These are phyloP conservation scores for Ostrea edulis DNA, from an alignment of 1,140 invertebrate species.

Conservation along the genomic window DNA sequence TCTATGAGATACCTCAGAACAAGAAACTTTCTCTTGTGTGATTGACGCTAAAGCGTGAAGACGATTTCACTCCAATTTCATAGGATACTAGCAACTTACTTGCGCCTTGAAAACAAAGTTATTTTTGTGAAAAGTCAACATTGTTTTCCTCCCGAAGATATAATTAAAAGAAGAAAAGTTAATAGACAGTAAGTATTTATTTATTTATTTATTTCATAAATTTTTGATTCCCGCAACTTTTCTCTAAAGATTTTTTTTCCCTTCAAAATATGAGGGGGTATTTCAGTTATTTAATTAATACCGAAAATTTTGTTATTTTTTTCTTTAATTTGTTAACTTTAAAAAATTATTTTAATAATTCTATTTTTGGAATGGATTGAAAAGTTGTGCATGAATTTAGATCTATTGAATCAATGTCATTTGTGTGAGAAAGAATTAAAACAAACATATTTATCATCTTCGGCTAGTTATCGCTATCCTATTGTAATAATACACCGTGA, in stretches of 20 bases:
- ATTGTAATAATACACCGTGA: neutral
- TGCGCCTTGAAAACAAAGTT: neutral
- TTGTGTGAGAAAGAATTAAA: neutral
- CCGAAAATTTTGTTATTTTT: too few relatives aligned
- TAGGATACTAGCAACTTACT: neutral
- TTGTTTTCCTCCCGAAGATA: neutral
- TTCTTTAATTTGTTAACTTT: too few relatives aligned
- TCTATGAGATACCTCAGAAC: slow-evolving; percentile 8
- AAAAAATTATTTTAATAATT: neutral
- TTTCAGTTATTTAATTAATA: too few relatives aligned
- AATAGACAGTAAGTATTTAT: neutral
- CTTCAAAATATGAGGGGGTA: too few relatives aligned
- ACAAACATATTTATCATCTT: neutral
- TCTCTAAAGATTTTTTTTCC: neutral
- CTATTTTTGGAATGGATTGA: neutral
- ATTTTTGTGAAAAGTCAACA: neutral
- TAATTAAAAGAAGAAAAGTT: neutral
- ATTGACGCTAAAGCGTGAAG: neutral
- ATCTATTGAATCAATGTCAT: neutral
- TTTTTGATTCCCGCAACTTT: neutral
- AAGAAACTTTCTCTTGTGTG: slow-evolving; percentile 5
- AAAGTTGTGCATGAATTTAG: neutral
- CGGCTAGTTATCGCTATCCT: neutral
- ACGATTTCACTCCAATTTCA: neutral
- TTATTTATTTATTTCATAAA: neutral